phyloP scores from a whole-genome alignment of 2,113 vertebrate species.

The Helogale parvula region DNA sequence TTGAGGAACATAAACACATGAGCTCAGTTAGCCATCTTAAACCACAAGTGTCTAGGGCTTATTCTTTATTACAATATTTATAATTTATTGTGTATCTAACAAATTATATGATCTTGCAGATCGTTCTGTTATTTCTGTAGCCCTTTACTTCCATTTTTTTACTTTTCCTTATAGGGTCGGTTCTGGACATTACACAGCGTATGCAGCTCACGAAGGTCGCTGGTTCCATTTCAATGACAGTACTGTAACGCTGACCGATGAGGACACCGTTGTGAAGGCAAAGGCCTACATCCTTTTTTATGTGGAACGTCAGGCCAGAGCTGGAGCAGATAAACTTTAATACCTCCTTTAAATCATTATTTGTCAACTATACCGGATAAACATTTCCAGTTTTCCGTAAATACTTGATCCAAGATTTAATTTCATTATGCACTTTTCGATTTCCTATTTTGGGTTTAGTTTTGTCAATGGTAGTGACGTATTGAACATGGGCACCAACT shows the following conservation, averaged over 20 bases:
- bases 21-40: not conserved
- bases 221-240: conserved; percentile 99
- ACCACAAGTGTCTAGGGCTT: not conserved
- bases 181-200: conserved; percentile 98
- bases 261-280: conserved; percentile 95
- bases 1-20: not conserved
- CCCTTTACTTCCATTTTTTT: not conserved
- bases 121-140: not conserved
- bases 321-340: conserved; percentile 88
- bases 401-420: conserved; percentile 89
- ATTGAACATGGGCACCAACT: conserved; percentile 86
- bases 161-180: conserved; percentile 88
- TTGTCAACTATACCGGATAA: conserved; percentile 83
- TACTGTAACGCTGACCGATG: conserved; percentile 94
- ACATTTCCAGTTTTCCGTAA: conserved; percentile 87
- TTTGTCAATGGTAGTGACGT: conserved; percentile 86
- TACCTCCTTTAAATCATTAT: conserved; percentile 81
- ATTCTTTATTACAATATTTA: not conserved
- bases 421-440: conserved; percentile 90
- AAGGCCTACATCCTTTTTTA: conserved; percentile 99
- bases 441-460: conserved; percentile 87
- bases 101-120: not conserved
- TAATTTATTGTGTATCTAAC: not conserved
- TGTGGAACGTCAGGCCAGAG: conserved; percentile 89
- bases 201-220: conserved; percentile 92